Evolutionary conservation across 2,888 invertebrate genomes (phyloP).

Genomic region (Tridacna crocea): DNA sequence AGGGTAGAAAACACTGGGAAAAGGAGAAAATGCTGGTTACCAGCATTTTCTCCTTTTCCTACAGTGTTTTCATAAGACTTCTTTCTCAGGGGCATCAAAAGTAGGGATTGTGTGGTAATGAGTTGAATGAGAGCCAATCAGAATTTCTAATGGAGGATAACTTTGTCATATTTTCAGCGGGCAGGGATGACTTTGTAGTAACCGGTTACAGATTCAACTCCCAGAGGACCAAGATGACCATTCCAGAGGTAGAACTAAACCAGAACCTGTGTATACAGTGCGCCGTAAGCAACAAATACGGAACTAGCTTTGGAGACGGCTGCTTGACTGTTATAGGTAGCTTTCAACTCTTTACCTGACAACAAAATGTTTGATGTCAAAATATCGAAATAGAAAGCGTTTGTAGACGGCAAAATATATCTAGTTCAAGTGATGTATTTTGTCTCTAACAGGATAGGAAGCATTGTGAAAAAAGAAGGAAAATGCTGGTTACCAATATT

Average conservation of each 20-base stretch:
- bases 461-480: too few relatives aligned
- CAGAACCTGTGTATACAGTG: conserved; percentile 56
- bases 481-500: too few relatives aligned
- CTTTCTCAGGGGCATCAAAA: not conserved
- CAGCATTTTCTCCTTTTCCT: not conserved
- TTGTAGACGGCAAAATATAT: too few relatives aligned
- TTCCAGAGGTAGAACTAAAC: conserved; percentile 19
- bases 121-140: not conserved
- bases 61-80: not conserved
- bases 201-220: conserved; percentile 27
- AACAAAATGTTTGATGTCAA: too few relatives aligned
- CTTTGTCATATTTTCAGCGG: conserved; percentile 30
- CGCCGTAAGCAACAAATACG: conserved; percentile 45
- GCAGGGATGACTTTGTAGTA: not conserved
- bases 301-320: conserved; percentile 39
- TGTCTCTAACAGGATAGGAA: too few relatives aligned
- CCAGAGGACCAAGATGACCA: conserved; percentile 20
- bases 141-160: not conserved
- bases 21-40: conserved; percentile 3
- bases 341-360: too few relatives aligned
- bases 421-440: too few relatives aligned
- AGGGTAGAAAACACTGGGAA: not conserved
- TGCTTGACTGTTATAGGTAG: conserved; percentile 56
- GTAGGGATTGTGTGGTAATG: not conserved
- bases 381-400: too few relatives aligned